A percentile compares a stretch with the other conserved stretches of the same genome.
phyloP scores from a whole-genome alignment of 2,888 invertebrate genomes.

The Ischnus inquisitorius region DNA sequence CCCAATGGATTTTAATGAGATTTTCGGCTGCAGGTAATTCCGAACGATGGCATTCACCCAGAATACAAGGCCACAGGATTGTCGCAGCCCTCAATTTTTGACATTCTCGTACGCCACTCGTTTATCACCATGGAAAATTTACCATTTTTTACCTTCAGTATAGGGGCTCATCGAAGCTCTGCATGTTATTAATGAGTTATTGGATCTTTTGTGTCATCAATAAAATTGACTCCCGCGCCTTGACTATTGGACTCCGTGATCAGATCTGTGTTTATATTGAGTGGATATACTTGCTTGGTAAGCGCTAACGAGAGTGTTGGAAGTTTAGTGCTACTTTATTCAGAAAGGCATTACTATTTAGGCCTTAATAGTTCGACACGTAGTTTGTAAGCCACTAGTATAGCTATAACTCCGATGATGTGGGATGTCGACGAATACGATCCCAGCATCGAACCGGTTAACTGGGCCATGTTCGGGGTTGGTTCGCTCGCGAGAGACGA shows the following conservation, averaged over 20 bases:
- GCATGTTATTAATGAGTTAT: constrained; percentile 36
- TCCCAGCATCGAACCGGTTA: constrained; percentile 63
- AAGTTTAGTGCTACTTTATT: not conserved
- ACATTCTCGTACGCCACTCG: not conserved
- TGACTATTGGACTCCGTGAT: too few species aligned
- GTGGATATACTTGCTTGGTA: not conserved
- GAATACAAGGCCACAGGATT: constrained; percentile 35
- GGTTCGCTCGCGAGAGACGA: constrained; percentile 50
- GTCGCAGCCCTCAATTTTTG: constrained; percentile 29
- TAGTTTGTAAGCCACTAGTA: constrained; percentile 35
- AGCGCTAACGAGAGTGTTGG: not conserved
- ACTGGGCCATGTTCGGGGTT: constrained; percentile 65
- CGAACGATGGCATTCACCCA: constrained; percentile 54
- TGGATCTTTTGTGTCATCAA: constrained; percentile 14
- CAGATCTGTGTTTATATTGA: not conserved
- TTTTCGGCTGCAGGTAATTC: constrained; percentile 68
- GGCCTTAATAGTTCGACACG: constrained; percentile 40
- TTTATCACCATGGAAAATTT: not conserved
- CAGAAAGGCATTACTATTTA: constrained; percentile 20
- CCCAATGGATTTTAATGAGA: constrained; percentile 69
- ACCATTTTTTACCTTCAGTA: not conserved
- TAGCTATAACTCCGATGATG: constrained; percentile 37
- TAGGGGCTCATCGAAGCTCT: constrained; percentile 8
- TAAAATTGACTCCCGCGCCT: not conserved
- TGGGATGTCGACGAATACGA: constrained; percentile 56